Evolutionary conservation across 2,888 invertebrate species (phyloP).

Genomic region (Tuta absoluta): DNA sequence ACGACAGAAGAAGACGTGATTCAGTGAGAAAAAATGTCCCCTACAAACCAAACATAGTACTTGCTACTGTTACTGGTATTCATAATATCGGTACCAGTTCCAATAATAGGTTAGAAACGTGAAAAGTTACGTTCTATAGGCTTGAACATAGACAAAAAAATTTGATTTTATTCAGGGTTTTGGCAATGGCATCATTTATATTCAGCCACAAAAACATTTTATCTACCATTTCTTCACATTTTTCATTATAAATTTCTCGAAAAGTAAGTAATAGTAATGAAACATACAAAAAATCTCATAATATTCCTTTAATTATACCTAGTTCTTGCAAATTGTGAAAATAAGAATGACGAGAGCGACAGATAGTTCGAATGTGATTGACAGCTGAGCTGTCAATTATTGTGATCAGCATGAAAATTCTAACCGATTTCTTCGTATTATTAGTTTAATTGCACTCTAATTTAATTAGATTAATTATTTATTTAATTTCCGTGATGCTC

Average conservation of each 20-base stretch:
- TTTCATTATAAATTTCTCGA: background rate
- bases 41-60: too few species aligned
- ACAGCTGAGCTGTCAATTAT: conserved; percentile 60
- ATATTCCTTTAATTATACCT: background rate
- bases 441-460: conserved; percentile 46
- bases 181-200: background rate
- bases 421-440: conserved; percentile 55
- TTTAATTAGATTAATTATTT: conserved; percentile 45
- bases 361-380: conserved; percentile 35
- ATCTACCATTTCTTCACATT: too few species aligned
- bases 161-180: background rate
- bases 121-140: conserved; percentile 18
- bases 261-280: background rate
- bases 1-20: too few species aligned
- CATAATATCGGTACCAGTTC: background rate
- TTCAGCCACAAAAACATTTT: background rate
- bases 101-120: background rate
- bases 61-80: too few species aligned
- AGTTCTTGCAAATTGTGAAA: background rate
- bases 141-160: background rate
- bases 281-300: background rate
- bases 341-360: background rate
- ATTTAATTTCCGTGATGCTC: conserved; percentile 46
- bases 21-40: too few species aligned
- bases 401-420: conserved; percentile 72